Evolutionary conservation across 1,140 invertebrate genomes (phyloP), one percentile per base, ranked within the genome.

Genomic region (Mycetomoellerius zeteki): DNA sequence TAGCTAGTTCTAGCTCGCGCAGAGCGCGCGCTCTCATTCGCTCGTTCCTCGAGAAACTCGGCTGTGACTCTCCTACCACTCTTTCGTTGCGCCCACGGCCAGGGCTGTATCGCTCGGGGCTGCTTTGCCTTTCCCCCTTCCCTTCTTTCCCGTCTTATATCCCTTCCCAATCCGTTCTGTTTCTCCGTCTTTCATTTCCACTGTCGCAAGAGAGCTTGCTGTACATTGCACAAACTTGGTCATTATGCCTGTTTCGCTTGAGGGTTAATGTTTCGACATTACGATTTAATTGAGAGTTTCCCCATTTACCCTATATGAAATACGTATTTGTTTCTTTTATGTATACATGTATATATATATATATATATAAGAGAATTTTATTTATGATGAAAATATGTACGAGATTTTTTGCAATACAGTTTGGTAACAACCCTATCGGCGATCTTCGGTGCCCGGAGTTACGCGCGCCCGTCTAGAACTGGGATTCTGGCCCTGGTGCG

Each of bases 1-100:
- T 82, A 72, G 85, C 91, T 92, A 93, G 91, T 92, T 93, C 91
- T 88, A 93, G 88, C 87, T 90, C 89, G 88, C 37, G 37, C 37
- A 43, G 87, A 89, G 89, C 78, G 86, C 43, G 85, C 71, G 82
- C 75, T 80, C 65, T 81, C 21, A 24, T 43, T 65, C 60, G 60
- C 33, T 30, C 52, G 21, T 19, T 72, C 80, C 56, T 64, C 14
- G 65, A 90, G 89, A 91, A 90, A 90, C 84, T 91, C 84, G 65
- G 73, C 60, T 89, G 33, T 37, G 85, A 21, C 77, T 90, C 81
- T 90, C 89, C 89, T 90, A 90, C 81, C 43, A 58, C 67, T 60
- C 84, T 58, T 67, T 21, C 37, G 64, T 52, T 69, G 89, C 89
- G 89, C 89, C 89, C 87, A 91, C 90, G 87, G 90, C 89, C 90